Evolutionary conservation across 2,888 invertebrate species (phyloP).

Genomic region (Drosophila barbarae): DNA sequence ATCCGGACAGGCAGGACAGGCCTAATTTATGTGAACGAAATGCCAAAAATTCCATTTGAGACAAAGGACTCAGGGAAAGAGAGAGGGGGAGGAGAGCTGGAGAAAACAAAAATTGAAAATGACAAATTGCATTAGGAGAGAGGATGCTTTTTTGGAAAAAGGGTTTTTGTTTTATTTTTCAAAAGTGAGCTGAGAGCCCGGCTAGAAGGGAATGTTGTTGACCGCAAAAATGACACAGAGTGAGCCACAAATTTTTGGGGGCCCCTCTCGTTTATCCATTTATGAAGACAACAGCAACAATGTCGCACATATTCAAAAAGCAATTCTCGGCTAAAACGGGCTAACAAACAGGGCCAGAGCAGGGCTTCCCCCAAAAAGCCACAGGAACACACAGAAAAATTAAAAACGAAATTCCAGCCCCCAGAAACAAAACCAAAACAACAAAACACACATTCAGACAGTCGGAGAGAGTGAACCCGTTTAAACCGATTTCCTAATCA

Average conservation of each 20-base stretch:
- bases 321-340: slow-evolving; percentile 54
- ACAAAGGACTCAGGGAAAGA: slow-evolving; percentile 27
- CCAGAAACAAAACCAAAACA: slow-evolving; percentile 19
- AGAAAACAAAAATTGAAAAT: slow-evolving; percentile 61
- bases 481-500: slow-evolving; percentile 72
- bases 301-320: slow-evolving; percentile 64
- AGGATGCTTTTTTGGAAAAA: slow-evolving; percentile 10
- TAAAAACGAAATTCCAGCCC: slow-evolving; percentile 25
- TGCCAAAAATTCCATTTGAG: slow-evolving; percentile 62
- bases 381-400: slow-evolving; percentile 33
- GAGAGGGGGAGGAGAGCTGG: neutral
- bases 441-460: slow-evolving; percentile 8
- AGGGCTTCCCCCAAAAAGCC: slow-evolving; percentile 7
- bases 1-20: slow-evolving; percentile 8
- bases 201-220: slow-evolving; percentile 25
- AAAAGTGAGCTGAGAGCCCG: neutral
- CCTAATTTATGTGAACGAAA: slow-evolving; percentile 65
- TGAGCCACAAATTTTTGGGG: slow-evolving; percentile 53
- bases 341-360: slow-evolving; percentile 18
- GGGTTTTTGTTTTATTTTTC: slow-evolving; percentile 8
- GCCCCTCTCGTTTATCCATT: slow-evolving; percentile 34
- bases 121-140: slow-evolving; percentile 69
- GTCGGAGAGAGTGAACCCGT: slow-evolving; percentile 40
- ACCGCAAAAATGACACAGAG: slow-evolving; percentile 69
- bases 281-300: slow-evolving; percentile 47